phyloP scores from a whole-genome alignment of 2,113 vertebrate genomes.

The Rhadina sibilatrix region DNA sequence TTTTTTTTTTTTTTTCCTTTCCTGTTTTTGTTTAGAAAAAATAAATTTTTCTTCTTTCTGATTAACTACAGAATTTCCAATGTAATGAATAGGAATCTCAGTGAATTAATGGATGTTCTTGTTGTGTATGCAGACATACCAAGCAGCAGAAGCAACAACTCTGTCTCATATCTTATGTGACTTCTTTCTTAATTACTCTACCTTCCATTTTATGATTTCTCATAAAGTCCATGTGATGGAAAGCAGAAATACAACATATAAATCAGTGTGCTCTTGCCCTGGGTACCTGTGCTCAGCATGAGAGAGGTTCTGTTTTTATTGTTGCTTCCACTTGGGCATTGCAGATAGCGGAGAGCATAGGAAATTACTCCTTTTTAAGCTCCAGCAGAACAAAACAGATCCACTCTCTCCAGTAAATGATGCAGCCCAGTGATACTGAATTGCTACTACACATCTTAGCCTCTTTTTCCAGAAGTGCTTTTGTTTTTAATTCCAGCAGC shows the following conservation, averaged over 20 bases:
- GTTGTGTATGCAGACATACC: neutral
- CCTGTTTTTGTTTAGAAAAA: neutral
- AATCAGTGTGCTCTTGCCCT: neutral
- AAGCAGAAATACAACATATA: neutral
- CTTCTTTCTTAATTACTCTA: conserved; percentile 8
- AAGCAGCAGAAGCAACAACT: neutral
- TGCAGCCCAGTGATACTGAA: neutral
- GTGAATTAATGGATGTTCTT: neutral
- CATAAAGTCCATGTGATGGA: neutral
- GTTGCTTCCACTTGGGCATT: neutral
- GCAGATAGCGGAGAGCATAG: neutral
- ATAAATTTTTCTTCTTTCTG: neutral
- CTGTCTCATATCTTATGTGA: neutral
- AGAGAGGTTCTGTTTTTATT: neutral
- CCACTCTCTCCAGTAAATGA: neutral
- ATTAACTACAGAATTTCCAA: neutral
- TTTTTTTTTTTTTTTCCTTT: neutral
- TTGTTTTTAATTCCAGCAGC: neutral
- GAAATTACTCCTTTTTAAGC: neutral
- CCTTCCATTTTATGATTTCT: conserved; percentile 1
- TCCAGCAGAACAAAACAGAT: neutral
- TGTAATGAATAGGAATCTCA: neutral
- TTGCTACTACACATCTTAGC: neutral
- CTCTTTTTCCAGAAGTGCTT: neutral
- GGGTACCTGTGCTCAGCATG: neutral